phyloP scores from a whole-genome alignment of 2,888 invertebrate genomes.

The Tenthredo mesomela region DNA sequence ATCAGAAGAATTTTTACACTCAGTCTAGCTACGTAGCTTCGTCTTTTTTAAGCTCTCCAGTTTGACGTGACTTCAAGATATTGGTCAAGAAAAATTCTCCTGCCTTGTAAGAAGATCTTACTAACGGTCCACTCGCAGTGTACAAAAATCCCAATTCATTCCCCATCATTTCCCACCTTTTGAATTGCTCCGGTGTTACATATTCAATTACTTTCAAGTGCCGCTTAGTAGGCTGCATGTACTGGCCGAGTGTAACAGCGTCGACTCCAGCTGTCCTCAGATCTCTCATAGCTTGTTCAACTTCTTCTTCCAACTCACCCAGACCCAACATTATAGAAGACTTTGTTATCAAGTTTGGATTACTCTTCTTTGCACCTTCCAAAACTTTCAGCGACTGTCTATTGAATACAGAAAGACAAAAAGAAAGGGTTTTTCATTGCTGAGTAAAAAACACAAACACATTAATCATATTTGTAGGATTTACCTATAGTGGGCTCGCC shows the following conservation, averaged over 20 bases:
- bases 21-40: constrained; percentile 14
- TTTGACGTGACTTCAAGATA: constrained; percentile 81
- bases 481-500: constrained; percentile 91
- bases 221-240: constrained; percentile 99
- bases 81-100: constrained; percentile 95
- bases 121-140: constrained; percentile 98
- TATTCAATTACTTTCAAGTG: constrained; percentile 98
- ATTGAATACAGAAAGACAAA: constrained; percentile 57
- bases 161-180: constrained; percentile 91
- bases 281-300: constrained; percentile 93
- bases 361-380: constrained; percentile 88
- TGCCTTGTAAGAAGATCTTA: constrained; percentile 98
- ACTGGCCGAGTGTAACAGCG: constrained; percentile 98
- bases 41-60: constrained; percentile 56
- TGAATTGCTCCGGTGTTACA: constrained; percentile 96
- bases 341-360: constrained; percentile 94
- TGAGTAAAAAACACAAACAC: not conserved
- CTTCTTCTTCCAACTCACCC: constrained; percentile 93
- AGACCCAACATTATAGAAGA: constrained; percentile 99
- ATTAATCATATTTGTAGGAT: constrained; percentile 6
- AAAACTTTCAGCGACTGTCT: constrained; percentile 93
- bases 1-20: not conserved
- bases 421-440: not conserved
- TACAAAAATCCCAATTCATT: constrained; percentile 94
- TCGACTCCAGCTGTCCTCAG: constrained; percentile 91